phyloP scores from a whole-genome alignment of 2,888 invertebrate species.

The Antitype chi region DNA sequence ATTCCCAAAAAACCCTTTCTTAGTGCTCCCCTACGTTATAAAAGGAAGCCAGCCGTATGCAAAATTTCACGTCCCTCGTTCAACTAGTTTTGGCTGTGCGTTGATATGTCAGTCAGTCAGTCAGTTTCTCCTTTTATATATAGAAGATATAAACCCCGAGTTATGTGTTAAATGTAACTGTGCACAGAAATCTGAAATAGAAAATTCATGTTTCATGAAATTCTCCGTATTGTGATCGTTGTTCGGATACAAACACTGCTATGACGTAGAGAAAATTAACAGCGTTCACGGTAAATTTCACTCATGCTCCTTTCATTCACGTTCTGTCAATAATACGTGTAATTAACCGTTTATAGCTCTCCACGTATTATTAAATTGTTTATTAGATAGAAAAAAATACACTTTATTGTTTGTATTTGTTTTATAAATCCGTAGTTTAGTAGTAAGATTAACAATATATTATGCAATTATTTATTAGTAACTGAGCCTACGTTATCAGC shows the following conservation, averaged over 20 bases:
- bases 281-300: slow-evolving; percentile 28
- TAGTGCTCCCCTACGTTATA: no score
- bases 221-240: background rate
- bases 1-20: no score
- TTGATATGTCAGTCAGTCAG: no score
- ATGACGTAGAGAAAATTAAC: slow-evolving; percentile 25
- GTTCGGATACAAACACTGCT: slow-evolving; percentile 1
- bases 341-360: slow-evolving; percentile 11
- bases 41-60: no score
- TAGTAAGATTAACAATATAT: background rate
- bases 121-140: no score
- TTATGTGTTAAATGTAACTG: background rate
- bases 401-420: background rate
- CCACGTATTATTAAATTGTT: slow-evolving; percentile 3
- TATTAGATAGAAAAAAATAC: background rate
- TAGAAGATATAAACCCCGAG: background rate
- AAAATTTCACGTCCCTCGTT: no score
- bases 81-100: no score
- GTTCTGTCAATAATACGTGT: slow-evolving; percentile 11
- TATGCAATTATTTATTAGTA: background rate
- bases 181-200: background rate
- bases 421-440: background rate
- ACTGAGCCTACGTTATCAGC: background rate
- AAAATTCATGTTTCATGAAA: background rate
- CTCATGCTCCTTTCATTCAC: slow-evolving; percentile 28